Evolutionary conservation across 2,888 invertebrate species (phyloP).

Genomic region (Aphrophora alni): DNA sequence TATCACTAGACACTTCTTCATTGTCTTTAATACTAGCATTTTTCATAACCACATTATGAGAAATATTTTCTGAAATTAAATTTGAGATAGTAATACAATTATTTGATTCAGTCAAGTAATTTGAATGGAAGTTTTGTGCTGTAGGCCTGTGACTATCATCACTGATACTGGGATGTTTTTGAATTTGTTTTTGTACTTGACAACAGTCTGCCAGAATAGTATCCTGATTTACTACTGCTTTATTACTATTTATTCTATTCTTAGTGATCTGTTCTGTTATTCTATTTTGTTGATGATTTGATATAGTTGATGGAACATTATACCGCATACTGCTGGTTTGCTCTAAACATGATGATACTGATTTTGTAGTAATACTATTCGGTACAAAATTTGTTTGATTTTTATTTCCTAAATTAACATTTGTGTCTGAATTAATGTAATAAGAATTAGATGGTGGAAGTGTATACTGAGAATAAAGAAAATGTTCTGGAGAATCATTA

Average conservation of each 20-base stretch:
- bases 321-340: background rate
- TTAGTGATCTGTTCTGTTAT: background rate
- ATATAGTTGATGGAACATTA: background rate
- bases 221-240: background rate
- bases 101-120: background rate
- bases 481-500: conserved; percentile 37
- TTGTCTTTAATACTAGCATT: conserved; percentile 15
- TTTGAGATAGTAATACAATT: background rate
- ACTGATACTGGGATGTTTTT: background rate
- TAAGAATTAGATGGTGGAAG: conserved; percentile 33
- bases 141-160: background rate
- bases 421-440: conserved; percentile 20
- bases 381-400: background rate
- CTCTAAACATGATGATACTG: background rate
- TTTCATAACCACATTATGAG: conserved; percentile 11
- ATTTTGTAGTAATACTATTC: conserved; percentile 2
- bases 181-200: conserved; percentile 7
- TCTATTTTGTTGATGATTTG: background rate
- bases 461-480: conserved; percentile 25
- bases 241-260: background rate
- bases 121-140: background rate
- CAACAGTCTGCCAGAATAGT: conserved; percentile 8
- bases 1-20: conserved; percentile 34
- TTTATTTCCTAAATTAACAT: conserved; percentile 12
- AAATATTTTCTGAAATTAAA: background rate